These are phyloP conservation scores for Bugula neritina DNA, from an alignment of 2,888 invertebrate genomes.

Conservation along the genomic window DNA sequence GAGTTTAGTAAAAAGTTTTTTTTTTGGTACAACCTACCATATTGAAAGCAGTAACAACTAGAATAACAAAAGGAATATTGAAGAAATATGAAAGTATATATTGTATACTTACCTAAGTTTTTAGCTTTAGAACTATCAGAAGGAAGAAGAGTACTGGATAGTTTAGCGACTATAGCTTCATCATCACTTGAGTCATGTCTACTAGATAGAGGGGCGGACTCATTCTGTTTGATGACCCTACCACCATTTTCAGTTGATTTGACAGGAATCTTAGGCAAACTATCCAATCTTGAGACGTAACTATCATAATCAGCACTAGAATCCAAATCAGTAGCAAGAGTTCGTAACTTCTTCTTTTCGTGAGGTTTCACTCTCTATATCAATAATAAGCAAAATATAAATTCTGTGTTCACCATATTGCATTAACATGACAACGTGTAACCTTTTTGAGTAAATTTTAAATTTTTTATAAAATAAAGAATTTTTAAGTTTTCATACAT, in stretches of 20 bases:
- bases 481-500: no score
- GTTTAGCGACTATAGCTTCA: constrained; percentile 10
- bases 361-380: constrained; percentile 37
- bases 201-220: not conserved
- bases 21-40: no score
- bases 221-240: not conserved
- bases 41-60: no score
- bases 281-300: not conserved
- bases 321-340: constrained; percentile 34
- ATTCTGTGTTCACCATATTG: no score
- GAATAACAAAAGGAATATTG: no score
- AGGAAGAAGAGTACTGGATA: not conserved
- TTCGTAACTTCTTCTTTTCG: constrained; percentile 40
- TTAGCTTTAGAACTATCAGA: constrained; percentile 19
- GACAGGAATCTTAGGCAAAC: not conserved
- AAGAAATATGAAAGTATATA: no score
- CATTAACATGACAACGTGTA: no score
- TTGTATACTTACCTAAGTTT: constrained; percentile 1
- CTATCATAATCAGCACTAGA: constrained; percentile 16
- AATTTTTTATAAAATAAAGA: no score
- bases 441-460: no score
- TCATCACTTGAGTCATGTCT: constrained; percentile 27
- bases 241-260: not conserved
- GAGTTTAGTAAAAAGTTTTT: no score
- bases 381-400: not conserved